Conservation (phyloP, 2,113 vertebrate species). For the Triplophysa siluroides region DNA sequence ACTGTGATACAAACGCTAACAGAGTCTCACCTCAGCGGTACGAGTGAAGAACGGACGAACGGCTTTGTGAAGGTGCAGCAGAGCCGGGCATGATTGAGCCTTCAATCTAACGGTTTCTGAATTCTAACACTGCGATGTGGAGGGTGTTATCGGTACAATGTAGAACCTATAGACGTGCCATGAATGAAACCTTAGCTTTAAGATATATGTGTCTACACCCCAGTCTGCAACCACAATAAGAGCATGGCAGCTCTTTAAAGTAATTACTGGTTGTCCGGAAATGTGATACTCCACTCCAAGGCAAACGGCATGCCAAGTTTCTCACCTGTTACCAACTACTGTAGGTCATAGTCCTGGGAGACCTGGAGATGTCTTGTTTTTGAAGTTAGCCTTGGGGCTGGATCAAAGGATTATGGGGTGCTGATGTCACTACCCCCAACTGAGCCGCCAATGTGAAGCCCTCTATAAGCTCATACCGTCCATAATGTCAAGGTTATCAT, state of each 20-base stretch:
- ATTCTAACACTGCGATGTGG: not conserved
- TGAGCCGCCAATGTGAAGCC: too few species aligned
- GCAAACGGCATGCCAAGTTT: conserved; percentile 21
- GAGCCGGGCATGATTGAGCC: not conserved
- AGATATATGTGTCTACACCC: conserved; percentile 10
- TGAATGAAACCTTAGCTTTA: conserved; percentile 6
- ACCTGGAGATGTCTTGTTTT: not conserved
- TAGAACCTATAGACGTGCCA: not conserved
- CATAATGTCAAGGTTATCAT: too few species aligned
- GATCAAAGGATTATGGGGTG: not conserved
- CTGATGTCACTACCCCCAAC: not conserved
- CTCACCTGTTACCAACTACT: conserved; percentile 27
- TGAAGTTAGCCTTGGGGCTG: too few species aligned
- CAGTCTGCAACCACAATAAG: not conserved
- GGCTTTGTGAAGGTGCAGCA: not conserved
- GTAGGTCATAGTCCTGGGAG: not conserved
- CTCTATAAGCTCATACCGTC: too few species aligned
- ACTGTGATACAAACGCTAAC: conserved; percentile 4
- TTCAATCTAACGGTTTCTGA: conserved; percentile 8
- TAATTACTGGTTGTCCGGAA: conserved; percentile 48
- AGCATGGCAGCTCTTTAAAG: conserved; percentile 26
- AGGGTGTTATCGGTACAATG: not conserved
- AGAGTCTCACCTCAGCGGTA: conserved; percentile 1
- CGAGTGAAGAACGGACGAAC: not conserved
- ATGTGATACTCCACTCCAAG: conserved; percentile 36